Evolutionary conservation across 2,888 invertebrate genomes (phyloP).

Genomic region (Gastracanthus pulcherrimus): DNA sequence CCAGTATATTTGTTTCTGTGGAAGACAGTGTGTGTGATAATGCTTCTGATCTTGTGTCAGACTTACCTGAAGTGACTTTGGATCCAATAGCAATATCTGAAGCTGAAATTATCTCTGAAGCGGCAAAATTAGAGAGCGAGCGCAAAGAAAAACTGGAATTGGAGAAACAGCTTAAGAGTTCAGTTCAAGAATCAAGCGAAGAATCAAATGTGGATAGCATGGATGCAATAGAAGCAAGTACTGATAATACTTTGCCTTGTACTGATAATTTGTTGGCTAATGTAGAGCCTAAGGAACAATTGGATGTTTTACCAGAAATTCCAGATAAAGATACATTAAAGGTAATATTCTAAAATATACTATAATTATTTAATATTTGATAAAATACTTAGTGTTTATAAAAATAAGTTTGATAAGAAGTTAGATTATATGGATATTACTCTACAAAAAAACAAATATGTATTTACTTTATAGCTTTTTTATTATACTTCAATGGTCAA

Average conservation of each 20-base stretch:
- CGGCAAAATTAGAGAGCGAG: constrained; percentile 73
- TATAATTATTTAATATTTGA: neutral
- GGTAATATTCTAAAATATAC: constrained; percentile 15
- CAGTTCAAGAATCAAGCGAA: constrained; percentile 16
- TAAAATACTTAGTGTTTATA: no score
- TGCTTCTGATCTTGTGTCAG: constrained; percentile 63
- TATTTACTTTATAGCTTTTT: no score
- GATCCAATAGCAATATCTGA: constrained; percentile 74
- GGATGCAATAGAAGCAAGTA: neutral
- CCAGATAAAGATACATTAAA: neutral
- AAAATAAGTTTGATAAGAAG: no score
- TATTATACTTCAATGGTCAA: no score
- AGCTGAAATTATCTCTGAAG: constrained; percentile 76
- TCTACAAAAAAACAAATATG: no score
- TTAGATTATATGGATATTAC: no score
- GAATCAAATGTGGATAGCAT: neutral
- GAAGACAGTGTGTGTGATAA: constrained; percentile 67
- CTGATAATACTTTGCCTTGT: no score
- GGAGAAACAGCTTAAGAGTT: constrained; percentile 59
- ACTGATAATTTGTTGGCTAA: constrained; percentile 21
- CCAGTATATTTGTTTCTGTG: constrained; percentile 65
- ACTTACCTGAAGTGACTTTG: constrained; percentile 56
- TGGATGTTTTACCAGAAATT: neutral
- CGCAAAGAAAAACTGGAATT: constrained; percentile 65
- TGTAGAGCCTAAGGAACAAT: constrained; percentile 1